Conservation (phyloP, 2,113 vertebrate genomes). For the Melozone crissalis region DNA sequence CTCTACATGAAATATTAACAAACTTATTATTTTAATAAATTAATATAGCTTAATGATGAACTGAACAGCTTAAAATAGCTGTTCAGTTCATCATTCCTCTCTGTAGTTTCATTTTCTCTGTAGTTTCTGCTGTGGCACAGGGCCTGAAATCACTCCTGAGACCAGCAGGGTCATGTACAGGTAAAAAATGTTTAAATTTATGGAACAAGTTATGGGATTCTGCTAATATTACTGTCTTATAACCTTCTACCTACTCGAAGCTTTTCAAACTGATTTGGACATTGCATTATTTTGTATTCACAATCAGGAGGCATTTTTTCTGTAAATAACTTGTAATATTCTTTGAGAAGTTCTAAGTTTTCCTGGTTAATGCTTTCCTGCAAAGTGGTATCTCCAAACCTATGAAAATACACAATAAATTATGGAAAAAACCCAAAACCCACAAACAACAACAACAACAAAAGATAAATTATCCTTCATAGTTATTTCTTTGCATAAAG, state of each 20-base stretch:
- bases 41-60: too few relatives aligned
- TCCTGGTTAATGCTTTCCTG: constrained; percentile 97
- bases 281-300: constrained; percentile 75
- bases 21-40: not conserved
- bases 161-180: not conserved
- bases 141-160: not conserved
- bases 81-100: not conserved
- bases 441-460: not conserved
- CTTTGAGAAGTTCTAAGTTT: constrained; percentile 91
- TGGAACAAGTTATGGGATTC: not conserved
- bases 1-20: not conserved
- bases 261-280: not conserved
- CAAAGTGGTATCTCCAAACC: constrained; percentile 96
- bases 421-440: not conserved
- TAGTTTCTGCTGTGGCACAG: not conserved
- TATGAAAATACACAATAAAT: constrained; percentile 58
- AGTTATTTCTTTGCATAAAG: not conserved
- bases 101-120: not conserved
- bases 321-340: constrained; percentile 89
- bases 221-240: not conserved
- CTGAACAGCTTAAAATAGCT: not conserved
- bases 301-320: constrained; percentile 92
- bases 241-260: not conserved
- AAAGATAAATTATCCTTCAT: not conserved
- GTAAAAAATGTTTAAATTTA: not conserved